Evolutionary conservation across 2,888 invertebrate genomes (phyloP).

Genomic region (Pachymerium ferrugineum): DNA sequence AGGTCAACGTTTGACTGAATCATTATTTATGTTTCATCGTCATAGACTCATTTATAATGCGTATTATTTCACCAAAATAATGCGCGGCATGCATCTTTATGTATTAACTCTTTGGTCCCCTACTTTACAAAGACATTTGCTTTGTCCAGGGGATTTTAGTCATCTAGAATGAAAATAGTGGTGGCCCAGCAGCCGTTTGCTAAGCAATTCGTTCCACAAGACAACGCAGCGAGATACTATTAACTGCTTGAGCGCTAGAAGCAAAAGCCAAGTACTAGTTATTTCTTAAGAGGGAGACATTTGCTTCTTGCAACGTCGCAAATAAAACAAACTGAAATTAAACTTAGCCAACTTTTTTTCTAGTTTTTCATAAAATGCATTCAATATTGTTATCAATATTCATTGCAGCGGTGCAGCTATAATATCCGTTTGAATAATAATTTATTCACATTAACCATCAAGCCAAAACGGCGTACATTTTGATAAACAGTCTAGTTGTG

Average conservation of each 20-base stretch:
- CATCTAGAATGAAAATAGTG: slow-evolving; percentile 15
- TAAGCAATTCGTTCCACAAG: slow-evolving; percentile 21
- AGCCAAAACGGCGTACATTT: too few relatives aligned
- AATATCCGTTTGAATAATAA: too few relatives aligned
- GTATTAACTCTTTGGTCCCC: slow-evolving; percentile 9
- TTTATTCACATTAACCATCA: too few relatives aligned
- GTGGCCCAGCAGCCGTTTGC: slow-evolving; percentile 8
- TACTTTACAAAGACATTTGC: not conserved
- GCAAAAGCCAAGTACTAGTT: slow-evolving; percentile 14
- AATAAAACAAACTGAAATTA: slow-evolving; percentile 1
- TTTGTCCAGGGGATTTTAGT: slow-evolving; percentile 6
- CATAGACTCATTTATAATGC: not conserved
- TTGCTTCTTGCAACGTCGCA: not conserved
- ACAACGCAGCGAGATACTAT: slow-evolving; percentile 18
- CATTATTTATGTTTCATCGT: not conserved
- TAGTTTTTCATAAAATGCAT: not conserved
- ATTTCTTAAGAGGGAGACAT: slow-evolving; percentile 18
- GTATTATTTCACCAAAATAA: not conserved
- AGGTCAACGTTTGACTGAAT: slow-evolving; percentile 1
- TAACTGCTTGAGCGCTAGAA: slow-evolving; percentile 21
- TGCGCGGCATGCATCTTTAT: not conserved
- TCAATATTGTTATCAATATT: too few relatives aligned
- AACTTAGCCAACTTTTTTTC: not conserved
- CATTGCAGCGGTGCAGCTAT: too few relatives aligned
- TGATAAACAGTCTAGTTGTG: too few relatives aligned